A percentile compares a stretch with the other conserved stretches of the same genome.
These are phyloP conservation scores for Pemphigus obesinymphae DNA, from an alignment of 1,140 invertebrate genomes.

Conservation along the genomic window DNA sequence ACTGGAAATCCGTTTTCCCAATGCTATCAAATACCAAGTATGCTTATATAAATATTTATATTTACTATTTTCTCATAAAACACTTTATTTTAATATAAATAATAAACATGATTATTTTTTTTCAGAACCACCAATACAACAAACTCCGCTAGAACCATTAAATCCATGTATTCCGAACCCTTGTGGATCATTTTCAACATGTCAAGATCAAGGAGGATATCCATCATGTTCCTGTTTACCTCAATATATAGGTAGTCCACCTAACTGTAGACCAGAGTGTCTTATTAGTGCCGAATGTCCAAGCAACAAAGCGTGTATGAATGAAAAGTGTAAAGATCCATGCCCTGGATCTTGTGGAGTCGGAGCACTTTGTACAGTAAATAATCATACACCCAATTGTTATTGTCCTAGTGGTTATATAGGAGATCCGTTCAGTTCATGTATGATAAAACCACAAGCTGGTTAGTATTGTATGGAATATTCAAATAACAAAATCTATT, in stretches of 20 bases:
- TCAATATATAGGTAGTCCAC: slow-evolving; percentile 62
- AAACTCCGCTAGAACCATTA: slow-evolving; percentile 42
- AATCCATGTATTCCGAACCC: slow-evolving; percentile 52
- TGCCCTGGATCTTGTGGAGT: slow-evolving; percentile 65
- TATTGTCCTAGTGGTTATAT: slow-evolving; percentile 55
- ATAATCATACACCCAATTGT: slow-evolving; percentile 57
- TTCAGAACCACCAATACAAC: slow-evolving; percentile 46
- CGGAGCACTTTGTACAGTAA: slow-evolving; percentile 53
- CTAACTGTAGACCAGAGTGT: slow-evolving; percentile 65
- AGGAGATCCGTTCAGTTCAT: slow-evolving; percentile 55
- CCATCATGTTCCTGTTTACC: slow-evolving; percentile 60
- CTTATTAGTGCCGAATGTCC: slow-evolving; percentile 61
- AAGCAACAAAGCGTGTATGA: slow-evolving; percentile 59
- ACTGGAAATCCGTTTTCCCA: slow-evolving; percentile 57
- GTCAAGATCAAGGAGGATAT: slow-evolving; percentile 54
- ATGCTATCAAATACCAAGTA: slow-evolving; percentile 53
- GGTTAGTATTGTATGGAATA: slow-evolving; percentile 48
- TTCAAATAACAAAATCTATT: background rate
- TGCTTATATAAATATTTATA: slow-evolving; percentile 54
- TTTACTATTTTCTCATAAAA: slow-evolving; percentile 56
- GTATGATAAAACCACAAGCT: slow-evolving; percentile 50
- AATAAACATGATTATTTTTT: background rate
- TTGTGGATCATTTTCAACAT: slow-evolving; percentile 55
- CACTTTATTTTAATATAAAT: slow-evolving; percentile 50
- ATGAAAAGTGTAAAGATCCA: slow-evolving; percentile 63